Conservation (phyloP, 2,113 vertebrate species). For the Silurus glanis region DNA sequence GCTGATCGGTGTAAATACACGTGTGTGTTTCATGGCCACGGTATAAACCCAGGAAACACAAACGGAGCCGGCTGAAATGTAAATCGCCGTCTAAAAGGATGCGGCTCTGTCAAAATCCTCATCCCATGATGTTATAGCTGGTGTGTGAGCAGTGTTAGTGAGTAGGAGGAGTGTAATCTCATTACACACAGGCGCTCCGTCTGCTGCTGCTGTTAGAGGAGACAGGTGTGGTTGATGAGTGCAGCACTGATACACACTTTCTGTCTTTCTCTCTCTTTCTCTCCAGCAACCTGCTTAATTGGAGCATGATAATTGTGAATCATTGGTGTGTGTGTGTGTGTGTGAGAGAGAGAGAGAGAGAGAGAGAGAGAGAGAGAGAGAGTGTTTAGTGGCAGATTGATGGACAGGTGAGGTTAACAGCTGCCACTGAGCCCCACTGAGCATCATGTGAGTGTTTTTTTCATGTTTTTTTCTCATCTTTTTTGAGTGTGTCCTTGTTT, state of each 20-base stretch:
- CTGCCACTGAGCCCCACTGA: constrained; percentile 62
- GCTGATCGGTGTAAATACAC: too few species aligned
- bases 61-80: too few species aligned
- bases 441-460: constrained; percentile 36
- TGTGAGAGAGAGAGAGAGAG: constrained; percentile 48
- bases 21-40: too few species aligned
- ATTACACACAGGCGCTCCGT: not conserved
- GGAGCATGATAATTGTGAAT: constrained; percentile 59
- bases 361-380: constrained; percentile 37
- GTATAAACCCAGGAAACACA: too few species aligned
- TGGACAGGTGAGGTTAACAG: constrained; percentile 63
- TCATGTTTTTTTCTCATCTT: too few species aligned
- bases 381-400: constrained; percentile 53
- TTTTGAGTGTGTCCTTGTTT: not conserved
- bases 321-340: constrained; percentile 53
- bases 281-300: not conserved
- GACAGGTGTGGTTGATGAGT: not conserved
- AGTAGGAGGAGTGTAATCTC: not conserved
- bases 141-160: not conserved
- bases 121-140: not conserved
- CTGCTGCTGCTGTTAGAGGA: constrained; percentile 3
- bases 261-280: not conserved
- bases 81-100: too few species aligned
- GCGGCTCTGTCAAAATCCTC: not conserved
- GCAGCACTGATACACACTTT: not conserved